Conservation (phyloP, 2,888 invertebrate species). For the Machimus rusticus region DNA sequence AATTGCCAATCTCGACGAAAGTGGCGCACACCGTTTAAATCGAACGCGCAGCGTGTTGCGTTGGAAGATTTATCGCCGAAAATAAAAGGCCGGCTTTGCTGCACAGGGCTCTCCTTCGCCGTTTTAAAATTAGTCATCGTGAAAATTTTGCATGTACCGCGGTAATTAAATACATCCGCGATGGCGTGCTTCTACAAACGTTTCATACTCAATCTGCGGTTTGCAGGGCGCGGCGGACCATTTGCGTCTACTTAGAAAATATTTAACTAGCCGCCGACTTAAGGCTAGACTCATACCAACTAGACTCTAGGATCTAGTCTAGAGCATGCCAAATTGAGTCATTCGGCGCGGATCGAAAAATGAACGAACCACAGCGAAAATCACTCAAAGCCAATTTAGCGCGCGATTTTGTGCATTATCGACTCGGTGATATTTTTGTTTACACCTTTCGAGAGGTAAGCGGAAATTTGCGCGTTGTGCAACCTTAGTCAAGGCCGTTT, state of each 20-base stretch:
- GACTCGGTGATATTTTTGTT: background rate
- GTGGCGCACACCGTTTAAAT: background rate
- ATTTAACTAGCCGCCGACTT: background rate
- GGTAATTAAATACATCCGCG: background rate
- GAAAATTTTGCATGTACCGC: background rate
- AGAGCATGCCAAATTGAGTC: background rate
- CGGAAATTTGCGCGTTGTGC: background rate
- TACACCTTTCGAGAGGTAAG: background rate
- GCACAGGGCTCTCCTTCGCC: background rate
- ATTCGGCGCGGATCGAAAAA: background rate
- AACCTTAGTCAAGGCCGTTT: background rate
- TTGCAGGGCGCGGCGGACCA: background rate
- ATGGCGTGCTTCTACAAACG: background rate
- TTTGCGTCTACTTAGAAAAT: background rate
- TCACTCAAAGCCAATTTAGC: background rate
- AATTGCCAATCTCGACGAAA: background rate
- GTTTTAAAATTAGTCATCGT: constrained; percentile 2
- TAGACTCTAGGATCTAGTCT: background rate
- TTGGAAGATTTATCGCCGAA: background rate
- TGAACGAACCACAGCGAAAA: background rate
- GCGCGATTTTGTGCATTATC: background rate
- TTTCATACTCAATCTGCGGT: background rate
- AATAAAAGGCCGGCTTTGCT: background rate
- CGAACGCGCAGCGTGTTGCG: background rate
- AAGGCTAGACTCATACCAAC: background rate